Evolutionary conservation across 2,113 vertebrate genomes (phyloP).

Genomic region (Indicator maculatus): DNA sequence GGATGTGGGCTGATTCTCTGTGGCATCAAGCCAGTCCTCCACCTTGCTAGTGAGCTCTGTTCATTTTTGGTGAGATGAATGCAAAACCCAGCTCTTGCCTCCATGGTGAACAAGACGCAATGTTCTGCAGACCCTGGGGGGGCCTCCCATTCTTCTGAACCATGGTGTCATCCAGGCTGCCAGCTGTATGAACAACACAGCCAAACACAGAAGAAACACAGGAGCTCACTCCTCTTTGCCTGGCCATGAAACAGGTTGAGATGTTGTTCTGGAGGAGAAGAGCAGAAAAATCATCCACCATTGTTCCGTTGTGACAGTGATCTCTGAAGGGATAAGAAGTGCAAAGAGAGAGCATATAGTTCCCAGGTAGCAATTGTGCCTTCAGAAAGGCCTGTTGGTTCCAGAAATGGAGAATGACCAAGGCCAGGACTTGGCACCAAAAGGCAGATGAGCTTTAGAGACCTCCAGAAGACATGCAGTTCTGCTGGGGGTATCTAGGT

Average conservation of each 20-base stretch:
- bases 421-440: conserved; percentile 15
- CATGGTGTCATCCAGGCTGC: neutral
- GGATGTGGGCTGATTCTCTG: neutral
- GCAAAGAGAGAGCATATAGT: conserved; percentile 21
- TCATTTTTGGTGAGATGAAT: neutral
- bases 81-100: neutral
- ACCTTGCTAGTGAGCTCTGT: neutral
- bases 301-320: neutral
- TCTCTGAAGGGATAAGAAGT: conserved; percentile 9
- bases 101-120: neutral
- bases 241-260: neutral
- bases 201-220: neutral
- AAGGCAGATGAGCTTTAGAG: conserved; percentile 18
- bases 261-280: neutral
- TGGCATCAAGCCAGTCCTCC: neutral
- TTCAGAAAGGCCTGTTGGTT: conserved; percentile 30
- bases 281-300: neutral
- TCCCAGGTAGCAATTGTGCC: conserved; percentile 16
- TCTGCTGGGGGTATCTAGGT: neutral
- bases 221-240: neutral
- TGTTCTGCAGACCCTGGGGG: neutral
- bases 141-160: neutral
- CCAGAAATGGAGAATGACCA: neutral
- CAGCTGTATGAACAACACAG: neutral
- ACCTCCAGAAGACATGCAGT: conserved; percentile 18